A percentile compares a stretch with the other conserved stretches of the same genome.
Conservation (phyloP, 2,113 vertebrate species). For the Mesocricetus auratus region DNA sequence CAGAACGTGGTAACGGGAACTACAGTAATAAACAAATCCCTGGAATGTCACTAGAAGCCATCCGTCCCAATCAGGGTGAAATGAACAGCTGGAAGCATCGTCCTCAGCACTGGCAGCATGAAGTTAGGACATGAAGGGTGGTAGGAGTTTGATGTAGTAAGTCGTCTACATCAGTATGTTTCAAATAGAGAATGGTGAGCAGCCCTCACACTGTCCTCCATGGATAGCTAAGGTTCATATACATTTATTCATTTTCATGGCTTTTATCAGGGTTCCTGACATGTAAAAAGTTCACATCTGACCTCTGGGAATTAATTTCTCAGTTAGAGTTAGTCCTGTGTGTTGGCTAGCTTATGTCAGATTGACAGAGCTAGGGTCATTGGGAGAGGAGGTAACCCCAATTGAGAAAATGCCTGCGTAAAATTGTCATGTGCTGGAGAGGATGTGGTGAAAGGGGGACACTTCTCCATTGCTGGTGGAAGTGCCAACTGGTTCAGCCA, state of each 20-base stretch:
- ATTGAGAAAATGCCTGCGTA: background rate
- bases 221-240: background rate
- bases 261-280: background rate
- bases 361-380: background rate
- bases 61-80: accelerated
- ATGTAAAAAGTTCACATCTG: background rate
- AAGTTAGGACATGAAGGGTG: background rate
- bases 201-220: too few relatives aligned
- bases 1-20: background rate
- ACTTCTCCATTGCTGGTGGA: too few relatives aligned
- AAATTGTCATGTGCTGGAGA: too few relatives aligned
- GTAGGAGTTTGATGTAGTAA: accelerated
- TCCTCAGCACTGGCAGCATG: background rate
- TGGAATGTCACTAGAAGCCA: background rate
- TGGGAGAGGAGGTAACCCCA: background rate
- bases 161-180: background rate
- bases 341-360: background rate
- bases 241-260: background rate
- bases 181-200: background rate
- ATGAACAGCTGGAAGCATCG: accelerated
- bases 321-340: background rate
- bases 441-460: too few relatives aligned
- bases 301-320: background rate
- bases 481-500: too few relatives aligned
- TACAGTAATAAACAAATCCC: background rate